phyloP scores from a whole-genome alignment of 2,113 vertebrate genomes.

The Periophthalmus modestus region DNA sequence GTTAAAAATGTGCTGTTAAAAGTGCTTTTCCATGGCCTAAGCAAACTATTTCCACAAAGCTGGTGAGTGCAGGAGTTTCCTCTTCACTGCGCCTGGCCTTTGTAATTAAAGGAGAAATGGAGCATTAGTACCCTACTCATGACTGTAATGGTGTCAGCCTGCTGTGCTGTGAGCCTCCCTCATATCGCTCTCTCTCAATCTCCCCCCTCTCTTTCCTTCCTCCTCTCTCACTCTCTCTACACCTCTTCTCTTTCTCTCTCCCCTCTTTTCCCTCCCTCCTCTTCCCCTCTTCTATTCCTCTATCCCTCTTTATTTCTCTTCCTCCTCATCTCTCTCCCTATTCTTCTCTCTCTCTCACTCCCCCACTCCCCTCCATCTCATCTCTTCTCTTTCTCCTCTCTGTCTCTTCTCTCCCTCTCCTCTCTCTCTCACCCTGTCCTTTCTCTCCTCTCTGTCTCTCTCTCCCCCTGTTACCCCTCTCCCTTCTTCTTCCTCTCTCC shows the following conservation, averaged over 20 bases:
- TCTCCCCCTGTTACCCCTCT: conserved; percentile 10
- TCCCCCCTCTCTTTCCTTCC: too few species aligned
- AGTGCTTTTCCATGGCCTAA: neutral
- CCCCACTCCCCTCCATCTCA: conserved; percentile 1
- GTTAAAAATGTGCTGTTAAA: neutral
- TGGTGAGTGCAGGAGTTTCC: conserved; percentile 37
- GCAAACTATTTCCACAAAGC: conserved; percentile 5
- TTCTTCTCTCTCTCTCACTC: conserved; percentile 2
- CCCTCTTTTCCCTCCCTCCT: too few species aligned
- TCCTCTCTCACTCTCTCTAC: too few species aligned
- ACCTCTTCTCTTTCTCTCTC: too few species aligned
- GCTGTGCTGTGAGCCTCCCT: too few species aligned
- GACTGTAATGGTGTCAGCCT: conserved; percentile 72
- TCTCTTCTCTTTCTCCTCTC: conserved; percentile 15
- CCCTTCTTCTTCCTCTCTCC: conserved; percentile 12
- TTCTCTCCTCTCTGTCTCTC: conserved; percentile 15
- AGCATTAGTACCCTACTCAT: conserved; percentile 73
- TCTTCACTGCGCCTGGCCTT: conserved; percentile 60
- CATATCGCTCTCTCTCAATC: too few species aligned
- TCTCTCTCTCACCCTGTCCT: too few species aligned
- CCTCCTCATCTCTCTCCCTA: too few species aligned
- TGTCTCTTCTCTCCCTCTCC: too few species aligned
- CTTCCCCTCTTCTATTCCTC: too few species aligned
- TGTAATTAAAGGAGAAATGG: conserved; percentile 60
- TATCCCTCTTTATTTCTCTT: neutral